A percentile compares a stretch with the other conserved stretches of the same genome.
These are phyloP conservation scores for Paracanthobrama guichenoti DNA, from an alignment of 2,113 vertebrate species.

Conservation along the genomic window DNA sequence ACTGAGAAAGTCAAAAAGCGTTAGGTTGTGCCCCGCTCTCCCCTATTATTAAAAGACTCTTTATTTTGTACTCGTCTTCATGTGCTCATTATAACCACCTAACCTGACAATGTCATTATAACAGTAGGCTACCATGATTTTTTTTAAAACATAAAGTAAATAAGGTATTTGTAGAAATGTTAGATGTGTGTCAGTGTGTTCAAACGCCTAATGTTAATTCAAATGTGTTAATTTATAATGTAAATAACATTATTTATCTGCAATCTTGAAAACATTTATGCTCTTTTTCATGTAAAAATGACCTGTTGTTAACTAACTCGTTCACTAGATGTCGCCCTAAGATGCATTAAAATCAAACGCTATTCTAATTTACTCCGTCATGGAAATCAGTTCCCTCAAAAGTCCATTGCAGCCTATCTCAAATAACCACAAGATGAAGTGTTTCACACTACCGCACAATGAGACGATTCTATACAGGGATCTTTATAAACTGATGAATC, in stretches of 20 bases:
- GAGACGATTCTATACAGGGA: background rate
- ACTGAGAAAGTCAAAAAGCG: too few species aligned
- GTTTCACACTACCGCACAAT: constrained; percentile 1
- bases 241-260: background rate
- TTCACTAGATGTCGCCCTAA: constrained; percentile 21
- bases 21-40: too few species aligned
- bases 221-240: background rate
- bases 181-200: too few species aligned
- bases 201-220: too few species aligned
- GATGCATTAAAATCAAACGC: background rate
- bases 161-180: too few species aligned
- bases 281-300: background rate
- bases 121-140: too few species aligned
- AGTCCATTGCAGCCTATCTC: background rate
- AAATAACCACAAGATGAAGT: background rate
- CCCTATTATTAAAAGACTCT: too few species aligned
- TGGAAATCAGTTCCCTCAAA: background rate
- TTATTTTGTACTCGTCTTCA: too few species aligned
- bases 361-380: background rate
- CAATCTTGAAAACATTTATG: background rate
- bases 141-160: too few species aligned
- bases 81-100: too few species aligned
- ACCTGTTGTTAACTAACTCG: background rate
- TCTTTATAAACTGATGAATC: constrained; percentile 16
- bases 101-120: too few species aligned